Base-by-base conservation (phyloP, 2,113 vertebrate genomes). In the Halichoeres trimaculatus region DNA sequence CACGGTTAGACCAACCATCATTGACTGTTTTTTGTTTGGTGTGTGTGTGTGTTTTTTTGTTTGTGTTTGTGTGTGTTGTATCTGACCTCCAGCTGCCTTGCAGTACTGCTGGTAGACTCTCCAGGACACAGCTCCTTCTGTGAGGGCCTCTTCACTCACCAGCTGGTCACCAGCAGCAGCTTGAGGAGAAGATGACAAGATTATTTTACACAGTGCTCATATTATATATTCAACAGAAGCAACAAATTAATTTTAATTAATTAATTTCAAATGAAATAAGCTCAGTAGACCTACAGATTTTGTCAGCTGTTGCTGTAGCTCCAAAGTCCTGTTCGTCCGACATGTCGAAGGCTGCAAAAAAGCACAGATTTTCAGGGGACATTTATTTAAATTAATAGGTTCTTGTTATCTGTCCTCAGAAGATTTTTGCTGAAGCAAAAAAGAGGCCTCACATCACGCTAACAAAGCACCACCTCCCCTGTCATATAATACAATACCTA, bases 51-150 rank as follows among this genome's bases (percentile, higher is more conserved):
- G 16, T 58, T 48, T 55, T 3, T 30, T 3, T 30, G 30, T 63
- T 52, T 58, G 48, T 43, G n/a, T 52, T 34, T 36, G 24, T 22
- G 45, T 26, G 36, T 19, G 8, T 43, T 36, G 5, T 12, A 7
- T 45, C 79, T 57, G 69, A 95, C 95, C 95, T 96, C 95, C 96
- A 45, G 92, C 93, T 71, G 94, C 94, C 68, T 90, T 81, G 74
- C 94, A 93, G 77, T 96, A 96, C 0, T 64, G 60, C 10, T 94
- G 90, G 60, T 95, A 96, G 1, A 94, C 91, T 79, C 78, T 93
- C 90, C 90, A 93, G 51, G 91, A 89, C 45, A 96, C 86, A 0
- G 86, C 76, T 14, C 92, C 93, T 80, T 94, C 89, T 22, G 1
- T 13, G 20, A 90, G 79, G 1, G 58, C 22, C 36, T 95, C 92